Conservation (phyloP, 53 echinoderm and acorn worm genomes). For the Actinopyga echinites region DNA sequence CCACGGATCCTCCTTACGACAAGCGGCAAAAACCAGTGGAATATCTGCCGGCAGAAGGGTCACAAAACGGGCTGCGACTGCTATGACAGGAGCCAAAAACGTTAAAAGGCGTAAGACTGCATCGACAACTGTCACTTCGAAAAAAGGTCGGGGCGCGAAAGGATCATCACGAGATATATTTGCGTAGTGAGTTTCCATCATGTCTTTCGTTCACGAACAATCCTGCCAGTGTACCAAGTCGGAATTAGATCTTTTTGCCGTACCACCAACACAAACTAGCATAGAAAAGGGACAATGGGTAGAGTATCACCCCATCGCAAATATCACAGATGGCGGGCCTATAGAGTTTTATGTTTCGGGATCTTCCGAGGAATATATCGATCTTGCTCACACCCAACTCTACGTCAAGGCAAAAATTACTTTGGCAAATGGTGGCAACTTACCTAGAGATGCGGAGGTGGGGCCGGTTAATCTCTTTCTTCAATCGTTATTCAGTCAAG, state of each 20-base stretch:
- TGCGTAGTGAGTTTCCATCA: neutral
- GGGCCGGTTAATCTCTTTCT: constrained; percentile 59
- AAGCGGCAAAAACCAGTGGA: constrained; percentile 20
- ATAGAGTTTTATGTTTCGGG: constrained; percentile 4
- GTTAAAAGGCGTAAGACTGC: too few relatives aligned
- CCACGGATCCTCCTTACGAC: constrained; percentile 4
- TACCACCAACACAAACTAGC: constrained; percentile 52
- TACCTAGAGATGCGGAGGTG: constrained; percentile 20
- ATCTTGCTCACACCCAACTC: constrained; percentile 8
- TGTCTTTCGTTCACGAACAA: constrained; percentile 49
- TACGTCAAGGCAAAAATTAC: constrained; percentile 40
- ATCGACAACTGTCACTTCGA: neutral
- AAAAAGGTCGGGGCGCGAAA: neutral
- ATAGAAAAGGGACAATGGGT: constrained; percentile 27
- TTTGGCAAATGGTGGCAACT: neutral
- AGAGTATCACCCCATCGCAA: constrained; percentile 50
- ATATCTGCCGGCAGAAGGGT: constrained; percentile 9
- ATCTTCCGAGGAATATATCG: constrained; percentile 8
- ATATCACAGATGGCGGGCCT: neutral
- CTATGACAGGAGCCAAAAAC: too few relatives aligned
- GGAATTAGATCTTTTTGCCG: constrained; percentile 38
- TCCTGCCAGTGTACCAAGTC: constrained; percentile 54
- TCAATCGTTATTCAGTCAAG: constrained; percentile 56
- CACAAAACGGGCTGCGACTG: neutral
- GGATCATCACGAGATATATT: constrained; percentile 18